Evolutionary conservation across 2,113 vertebrate species (phyloP).

Genomic region (Pavo muticus): DNA sequence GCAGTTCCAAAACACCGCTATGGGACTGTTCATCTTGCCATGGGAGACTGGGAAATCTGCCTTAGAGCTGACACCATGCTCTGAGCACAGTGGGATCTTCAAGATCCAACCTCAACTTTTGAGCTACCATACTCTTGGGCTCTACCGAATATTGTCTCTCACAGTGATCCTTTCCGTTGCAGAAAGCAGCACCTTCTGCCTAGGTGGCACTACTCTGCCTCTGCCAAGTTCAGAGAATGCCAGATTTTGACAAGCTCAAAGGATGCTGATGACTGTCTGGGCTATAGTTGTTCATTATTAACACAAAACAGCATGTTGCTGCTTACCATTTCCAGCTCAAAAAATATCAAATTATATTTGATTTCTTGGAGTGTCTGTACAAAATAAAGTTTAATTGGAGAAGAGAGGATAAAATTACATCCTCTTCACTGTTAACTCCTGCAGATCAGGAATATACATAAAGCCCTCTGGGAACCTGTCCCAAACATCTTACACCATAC

Average conservation of each 20-base stretch:
- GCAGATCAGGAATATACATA: neutral
- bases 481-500: neutral
- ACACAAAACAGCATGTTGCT: neutral
- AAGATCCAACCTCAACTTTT: neutral
- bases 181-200: neutral
- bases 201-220: neutral
- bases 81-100: fast-evolving
- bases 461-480: neutral
- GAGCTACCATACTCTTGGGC: neutral
- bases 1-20: neutral
- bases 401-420: neutral
- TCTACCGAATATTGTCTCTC: neutral
- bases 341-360: neutral
- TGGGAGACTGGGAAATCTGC: neutral
- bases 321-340: neutral
- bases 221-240: too few species aligned
- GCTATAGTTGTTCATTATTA: neutral
- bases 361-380: neutral
- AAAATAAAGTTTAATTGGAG: neutral
- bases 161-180: neutral
- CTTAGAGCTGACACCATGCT: neutral
- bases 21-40: neutral
- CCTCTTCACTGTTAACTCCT: neutral
- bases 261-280: fast-evolving
- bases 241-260: neutral